Base-by-base conservation (phyloP, 92 coral and sea anemone species). In the Zoanthus solanderi region DNA sequence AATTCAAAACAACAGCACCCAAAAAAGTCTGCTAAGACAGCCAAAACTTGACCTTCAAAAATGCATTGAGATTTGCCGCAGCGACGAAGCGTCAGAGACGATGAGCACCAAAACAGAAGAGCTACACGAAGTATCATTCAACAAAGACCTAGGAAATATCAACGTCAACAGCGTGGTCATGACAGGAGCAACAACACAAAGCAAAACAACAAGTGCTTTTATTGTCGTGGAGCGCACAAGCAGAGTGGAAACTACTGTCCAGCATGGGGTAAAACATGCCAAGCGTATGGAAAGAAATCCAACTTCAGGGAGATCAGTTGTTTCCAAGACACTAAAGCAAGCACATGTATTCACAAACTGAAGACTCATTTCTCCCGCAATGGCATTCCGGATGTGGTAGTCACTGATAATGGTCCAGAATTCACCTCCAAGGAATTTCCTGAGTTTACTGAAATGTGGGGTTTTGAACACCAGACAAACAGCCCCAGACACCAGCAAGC, bases 401-500 rank as follows among this genome's bases (percentile, higher is more conserved):
- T 60, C 23, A 60, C 67, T 7, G 67, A 60, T 23, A 90, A 87
- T 58, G 92, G 93, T 8, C 89, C 81, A 23, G 91, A 90, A 37
- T 92, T 92, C 61, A 29, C 89, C 6, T 90, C 65, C 8, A 87
- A 74, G 80, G 75, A 90, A 31, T 93, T 93, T n/a, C 57, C n/a
- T 0, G 28, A 69, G 34, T 91, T 89, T 34, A 88, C 90, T 14
- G 67, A n/a, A 0, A 83, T 52, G 54, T 89, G 96, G 96, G 92
- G 90, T 3, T 91, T 91, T 29, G 87, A 93, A 63, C 94, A 91
- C 84, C 34, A 83, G 15, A 50, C 91, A 18, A 73, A 91, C 23
- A 89, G 94, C 65, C 94, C 92, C 5, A 89, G 93, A 11, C 92
- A 92, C 67, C 92, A 90, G 48, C 96, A 91, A 63, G 60, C 90